phyloP scores from a whole-genome alignment of 1,140 invertebrate species.

The Microvelia longipes region DNA sequence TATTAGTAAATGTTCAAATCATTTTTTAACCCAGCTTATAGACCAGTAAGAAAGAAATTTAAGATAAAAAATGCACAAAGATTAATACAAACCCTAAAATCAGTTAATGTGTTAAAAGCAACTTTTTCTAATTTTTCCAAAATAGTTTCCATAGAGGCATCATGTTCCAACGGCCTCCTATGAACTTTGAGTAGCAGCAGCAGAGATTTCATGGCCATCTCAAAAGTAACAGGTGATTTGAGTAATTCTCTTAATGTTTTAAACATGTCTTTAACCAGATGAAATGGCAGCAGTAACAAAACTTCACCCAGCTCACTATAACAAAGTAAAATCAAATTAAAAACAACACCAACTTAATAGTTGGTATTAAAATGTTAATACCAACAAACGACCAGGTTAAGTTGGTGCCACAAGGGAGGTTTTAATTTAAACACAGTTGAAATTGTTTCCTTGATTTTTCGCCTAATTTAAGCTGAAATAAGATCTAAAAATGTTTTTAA shows the following conservation, averaged over 20 bases:
- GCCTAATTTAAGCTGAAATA: too few species aligned
- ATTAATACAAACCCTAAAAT: conserved; percentile 39
- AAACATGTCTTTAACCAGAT: conserved; percentile 42
- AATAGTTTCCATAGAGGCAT: conserved; percentile 46
- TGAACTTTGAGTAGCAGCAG: conserved; percentile 72
- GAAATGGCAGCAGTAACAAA: conserved; percentile 67
- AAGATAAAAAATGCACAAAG: background rate
- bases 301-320: conserved; percentile 74
- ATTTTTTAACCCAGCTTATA: too few species aligned
- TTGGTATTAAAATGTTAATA: too few species aligned
- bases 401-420: too few species aligned
- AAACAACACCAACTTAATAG: too few species aligned
- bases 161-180: conserved; percentile 62
- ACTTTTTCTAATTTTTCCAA: conserved; percentile 49
- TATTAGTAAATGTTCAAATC: too few species aligned
- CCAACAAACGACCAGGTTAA: too few species aligned
- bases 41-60: background rate
- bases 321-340: conserved; percentile 8
- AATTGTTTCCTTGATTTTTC: too few species aligned
- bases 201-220: conserved; percentile 56
- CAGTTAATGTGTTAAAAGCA: conserved; percentile 38
- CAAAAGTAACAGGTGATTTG: conserved; percentile 43
- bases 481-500: too few species aligned
- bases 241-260: conserved; percentile 60
- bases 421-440: too few species aligned